phyloP scores from a whole-genome alignment of 2,797 vertebrate genomes.

The Catharus ustulatus region DNA sequence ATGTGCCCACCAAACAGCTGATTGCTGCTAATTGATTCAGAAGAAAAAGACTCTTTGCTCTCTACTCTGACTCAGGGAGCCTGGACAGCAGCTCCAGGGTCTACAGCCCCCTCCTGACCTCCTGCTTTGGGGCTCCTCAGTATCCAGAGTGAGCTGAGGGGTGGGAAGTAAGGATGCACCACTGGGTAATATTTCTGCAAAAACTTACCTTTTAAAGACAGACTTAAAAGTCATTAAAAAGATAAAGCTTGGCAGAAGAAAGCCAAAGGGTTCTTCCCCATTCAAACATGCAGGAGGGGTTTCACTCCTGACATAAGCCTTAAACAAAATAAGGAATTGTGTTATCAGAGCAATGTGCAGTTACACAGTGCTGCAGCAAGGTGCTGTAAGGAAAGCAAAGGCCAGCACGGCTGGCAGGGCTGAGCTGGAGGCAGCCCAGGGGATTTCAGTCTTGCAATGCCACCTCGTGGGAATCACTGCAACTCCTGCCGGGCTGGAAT shows the following conservation, averaged over 20 bases:
- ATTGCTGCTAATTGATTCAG: not conserved
- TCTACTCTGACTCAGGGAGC: rapidly evolving
- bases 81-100: not conserved
- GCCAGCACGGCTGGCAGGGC: rapidly evolving
- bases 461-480: conserved; percentile 47
- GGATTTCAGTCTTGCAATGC: conserved; percentile 17
- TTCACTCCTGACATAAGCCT: rapidly evolving
- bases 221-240: not conserved
- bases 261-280: not conserved
- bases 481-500: rapidly evolving
- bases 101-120: not conserved
- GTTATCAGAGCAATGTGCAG: not conserved
- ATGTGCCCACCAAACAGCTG: rapidly evolving
- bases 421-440: not conserved
- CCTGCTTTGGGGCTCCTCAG: not conserved
- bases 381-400: not conserved
- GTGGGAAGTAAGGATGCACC: not conserved
- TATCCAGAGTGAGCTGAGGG: not conserved
- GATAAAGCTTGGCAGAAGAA: not conserved
- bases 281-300: not conserved
- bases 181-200: not conserved
- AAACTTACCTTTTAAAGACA: rapidly evolving
- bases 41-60: not conserved
- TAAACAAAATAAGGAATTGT: not conserved
- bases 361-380: rapidly evolving